These are phyloP conservation scores for Megaceryle torquata DNA, from an alignment of 2,113 vertebrate species.

Conservation along the genomic window DNA sequence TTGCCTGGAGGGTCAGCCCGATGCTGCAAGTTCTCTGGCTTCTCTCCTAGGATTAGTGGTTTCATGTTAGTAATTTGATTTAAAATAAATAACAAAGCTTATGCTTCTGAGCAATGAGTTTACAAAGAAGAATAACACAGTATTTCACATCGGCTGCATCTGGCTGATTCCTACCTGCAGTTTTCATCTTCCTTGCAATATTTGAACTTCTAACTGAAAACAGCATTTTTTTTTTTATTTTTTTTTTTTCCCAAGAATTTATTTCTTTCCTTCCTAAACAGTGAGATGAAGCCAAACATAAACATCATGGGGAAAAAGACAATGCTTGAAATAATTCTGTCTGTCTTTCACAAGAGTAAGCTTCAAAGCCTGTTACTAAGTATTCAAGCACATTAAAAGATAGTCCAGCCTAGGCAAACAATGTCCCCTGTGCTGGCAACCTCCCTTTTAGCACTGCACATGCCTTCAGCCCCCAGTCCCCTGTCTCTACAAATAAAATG, in stretches of 20 bases:
- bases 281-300: not conserved
- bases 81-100: slow-evolving; percentile 1
- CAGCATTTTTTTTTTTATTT: accelerated
- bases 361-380: not conserved
- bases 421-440: not conserved
- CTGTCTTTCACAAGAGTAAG: not conserved
- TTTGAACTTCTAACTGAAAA: not conserved
- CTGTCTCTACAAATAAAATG: not conserved
- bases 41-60: not conserved
- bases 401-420: not conserved
- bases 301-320: not conserved
- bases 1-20: not conserved
- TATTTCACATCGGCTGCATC: not conserved
- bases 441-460: not conserved
- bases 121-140: not conserved
- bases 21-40: not conserved
- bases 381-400: not conserved
- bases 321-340: not conserved
- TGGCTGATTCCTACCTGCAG: not conserved
- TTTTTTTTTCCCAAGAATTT: not conserved
- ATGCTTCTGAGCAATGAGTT: not conserved
- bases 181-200: not conserved
- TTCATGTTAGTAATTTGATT: not conserved
- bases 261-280: not conserved
- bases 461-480: not conserved